These are phyloP conservation scores for Poecile atricapillus DNA, from an alignment of 2,113 vertebrate genomes.

Conservation along the genomic window DNA sequence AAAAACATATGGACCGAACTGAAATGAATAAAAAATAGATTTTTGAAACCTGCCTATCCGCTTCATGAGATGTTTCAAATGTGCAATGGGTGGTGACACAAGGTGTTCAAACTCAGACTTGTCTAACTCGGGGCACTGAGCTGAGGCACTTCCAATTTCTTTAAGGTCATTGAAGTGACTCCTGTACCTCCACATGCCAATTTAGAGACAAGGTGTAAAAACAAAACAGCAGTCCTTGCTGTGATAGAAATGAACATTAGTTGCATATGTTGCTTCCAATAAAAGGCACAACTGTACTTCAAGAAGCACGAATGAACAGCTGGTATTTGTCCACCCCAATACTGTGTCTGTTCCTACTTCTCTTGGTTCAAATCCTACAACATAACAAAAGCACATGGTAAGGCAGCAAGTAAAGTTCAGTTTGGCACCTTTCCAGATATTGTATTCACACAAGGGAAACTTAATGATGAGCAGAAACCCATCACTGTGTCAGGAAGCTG, in stretches of 20 bases:
- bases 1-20: background rate
- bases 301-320: background rate
- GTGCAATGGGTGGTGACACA: fast-evolving
- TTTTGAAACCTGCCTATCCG: background rate
- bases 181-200: background rate
- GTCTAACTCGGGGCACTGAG: fast-evolving
- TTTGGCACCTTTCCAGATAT: slow-evolving; percentile 1
- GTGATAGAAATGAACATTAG: background rate
- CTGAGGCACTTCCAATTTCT: background rate
- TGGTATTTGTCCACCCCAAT: background rate
- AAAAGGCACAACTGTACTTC: background rate
- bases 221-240: background rate
- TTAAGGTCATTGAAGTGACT: background rate
- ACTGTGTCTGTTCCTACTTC: background rate
- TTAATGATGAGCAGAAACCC: background rate
- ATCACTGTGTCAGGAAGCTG: background rate
- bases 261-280: background rate
- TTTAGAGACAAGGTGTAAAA: background rate
- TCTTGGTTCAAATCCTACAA: background rate
- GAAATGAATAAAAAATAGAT: background rate
- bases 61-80: background rate
- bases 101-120: background rate
- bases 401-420: slow-evolving; percentile 1
- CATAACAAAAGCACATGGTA: background rate
- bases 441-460: background rate